Evolutionary conservation across 2,113 vertebrate genomes (phyloP).

Genomic region (Vidua macroura): DNA sequence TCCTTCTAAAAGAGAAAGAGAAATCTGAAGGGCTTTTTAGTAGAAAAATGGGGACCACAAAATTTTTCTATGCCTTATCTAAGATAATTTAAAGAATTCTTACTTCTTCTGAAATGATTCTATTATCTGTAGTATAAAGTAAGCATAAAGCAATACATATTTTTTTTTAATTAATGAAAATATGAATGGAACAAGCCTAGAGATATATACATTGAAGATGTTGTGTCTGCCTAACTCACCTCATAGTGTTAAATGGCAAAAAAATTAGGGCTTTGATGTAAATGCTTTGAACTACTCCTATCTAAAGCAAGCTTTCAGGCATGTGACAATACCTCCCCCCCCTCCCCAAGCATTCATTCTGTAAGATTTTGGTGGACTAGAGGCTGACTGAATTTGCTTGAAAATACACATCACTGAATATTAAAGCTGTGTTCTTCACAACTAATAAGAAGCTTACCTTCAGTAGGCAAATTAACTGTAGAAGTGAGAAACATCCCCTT

Average conservation of each 20-base stretch:
- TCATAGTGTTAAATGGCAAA: neutral
- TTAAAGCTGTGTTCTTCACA: neutral
- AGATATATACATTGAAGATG: neutral
- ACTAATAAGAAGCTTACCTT: neutral
- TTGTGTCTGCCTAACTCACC: neutral
- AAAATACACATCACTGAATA: neutral
- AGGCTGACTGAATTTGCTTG: neutral
- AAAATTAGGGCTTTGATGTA: neutral
- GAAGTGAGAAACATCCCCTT: neutral
- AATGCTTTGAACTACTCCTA: neutral
- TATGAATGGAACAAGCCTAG: neutral
- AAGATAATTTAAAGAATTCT: neutral
- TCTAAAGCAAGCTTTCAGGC: neutral
- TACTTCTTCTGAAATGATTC: neutral
- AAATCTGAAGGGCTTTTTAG: neutral
- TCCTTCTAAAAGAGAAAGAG: neutral
- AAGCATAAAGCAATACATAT: neutral
- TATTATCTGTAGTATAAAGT: neutral
- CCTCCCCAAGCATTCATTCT: neutral
- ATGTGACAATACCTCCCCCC: neutral
- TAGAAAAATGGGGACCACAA: neutral
- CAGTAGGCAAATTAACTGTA: neutral
- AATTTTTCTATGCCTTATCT: neutral
- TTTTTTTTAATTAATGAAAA: neutral
- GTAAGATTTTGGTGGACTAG: neutral